A percentile compares a stretch with the other conserved stretches of the same genome.
Conservation (phyloP, 2,797 vertebrate species). For the Gymnodraco acuticeps region DNA sequence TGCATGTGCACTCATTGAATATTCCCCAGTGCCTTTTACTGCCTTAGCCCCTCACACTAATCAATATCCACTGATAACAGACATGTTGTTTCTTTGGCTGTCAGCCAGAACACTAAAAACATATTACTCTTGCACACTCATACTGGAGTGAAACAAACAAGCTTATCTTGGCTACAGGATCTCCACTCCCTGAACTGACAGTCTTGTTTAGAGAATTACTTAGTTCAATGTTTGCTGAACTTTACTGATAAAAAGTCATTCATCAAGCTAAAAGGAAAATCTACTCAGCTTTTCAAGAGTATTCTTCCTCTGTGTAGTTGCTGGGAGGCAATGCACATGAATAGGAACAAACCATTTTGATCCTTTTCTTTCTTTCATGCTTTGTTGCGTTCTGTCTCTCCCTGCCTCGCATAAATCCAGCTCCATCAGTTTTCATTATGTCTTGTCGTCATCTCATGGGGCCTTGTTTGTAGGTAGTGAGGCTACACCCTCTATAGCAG, state of each 20-base stretch:
- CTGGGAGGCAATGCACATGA: not conserved
- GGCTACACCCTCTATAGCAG: not conserved
- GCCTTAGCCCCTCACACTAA: constrained; percentile 40
- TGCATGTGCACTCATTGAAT: constrained; percentile 25
- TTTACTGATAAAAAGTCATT: constrained; percentile 18
- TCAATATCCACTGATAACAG: constrained; percentile 57
- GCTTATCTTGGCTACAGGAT: constrained; percentile 41
- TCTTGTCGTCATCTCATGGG: not conserved
- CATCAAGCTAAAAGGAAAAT: constrained; percentile 9
- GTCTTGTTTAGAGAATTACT: constrained; percentile 14
- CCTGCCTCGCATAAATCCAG: not conserved
- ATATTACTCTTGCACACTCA: constrained; percentile 17
- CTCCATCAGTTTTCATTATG: constrained; percentile 2
- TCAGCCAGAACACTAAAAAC: constrained; percentile 34
- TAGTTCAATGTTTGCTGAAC: constrained; percentile 11
- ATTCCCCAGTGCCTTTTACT: constrained; percentile 41
- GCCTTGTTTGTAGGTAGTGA: not conserved
- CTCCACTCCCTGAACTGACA: constrained; percentile 14
- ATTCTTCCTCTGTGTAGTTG: not conserved
- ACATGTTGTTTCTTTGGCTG: constrained; percentile 37
- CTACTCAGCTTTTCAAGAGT: not conserved
- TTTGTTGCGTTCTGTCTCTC: constrained; percentile 1
- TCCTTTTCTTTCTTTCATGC: not conserved
- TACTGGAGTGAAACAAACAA: constrained; percentile 26
- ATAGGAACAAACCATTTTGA: not conserved